These are phyloP conservation scores for Acestrorhynchus altus DNA, from an alignment of 2,797 vertebrate genomes.

Conservation along the genomic window DNA sequence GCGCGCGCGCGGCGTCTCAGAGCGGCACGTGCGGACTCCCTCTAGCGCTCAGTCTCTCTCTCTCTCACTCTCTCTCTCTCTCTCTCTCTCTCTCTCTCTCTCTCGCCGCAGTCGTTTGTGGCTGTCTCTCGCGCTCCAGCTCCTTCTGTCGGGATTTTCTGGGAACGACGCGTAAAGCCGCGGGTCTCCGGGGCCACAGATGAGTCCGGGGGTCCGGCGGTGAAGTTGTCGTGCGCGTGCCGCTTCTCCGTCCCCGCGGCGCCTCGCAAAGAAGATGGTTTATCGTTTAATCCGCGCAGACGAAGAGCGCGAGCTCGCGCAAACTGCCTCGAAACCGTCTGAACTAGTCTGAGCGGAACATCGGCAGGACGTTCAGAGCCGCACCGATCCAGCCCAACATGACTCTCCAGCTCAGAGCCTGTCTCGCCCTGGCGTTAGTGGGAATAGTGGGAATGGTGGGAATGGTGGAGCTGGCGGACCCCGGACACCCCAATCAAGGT, in stretches of 20 bases:
- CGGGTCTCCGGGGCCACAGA: no score
- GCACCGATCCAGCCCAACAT: no score
- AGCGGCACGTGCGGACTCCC: slow-evolving; percentile 49
- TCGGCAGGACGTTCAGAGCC: slow-evolving; percentile 26
- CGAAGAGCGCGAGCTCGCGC: slow-evolving; percentile 52
- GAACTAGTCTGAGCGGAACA: slow-evolving; percentile 44
- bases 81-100: background rate
- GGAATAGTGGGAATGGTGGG: slow-evolving; percentile 68
- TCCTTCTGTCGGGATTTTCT: no score
- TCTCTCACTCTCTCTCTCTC: background rate
- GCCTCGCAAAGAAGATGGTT: slow-evolving; percentile 64
- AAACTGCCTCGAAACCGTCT: slow-evolving; percentile 47
- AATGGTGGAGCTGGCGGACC: slow-evolving; percentile 72
- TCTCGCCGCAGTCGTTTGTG: background rate
- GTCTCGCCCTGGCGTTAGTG: slow-evolving; percentile 73
- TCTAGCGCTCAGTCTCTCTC: slow-evolving; percentile 52
- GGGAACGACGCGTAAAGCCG: no score
- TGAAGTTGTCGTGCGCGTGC: no score
- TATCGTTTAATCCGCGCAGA: slow-evolving; percentile 30
- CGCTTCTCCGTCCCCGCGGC: no score
- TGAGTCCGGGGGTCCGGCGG: no score
- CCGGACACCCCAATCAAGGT: slow-evolving; percentile 80
- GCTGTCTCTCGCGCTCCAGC: background rate
- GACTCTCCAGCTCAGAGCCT: slow-evolving; percentile 73
- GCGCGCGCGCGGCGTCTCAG: background rate